phyloP scores from a whole-genome alignment of 2,797 vertebrate species.

The Anguilla obscura region DNA sequence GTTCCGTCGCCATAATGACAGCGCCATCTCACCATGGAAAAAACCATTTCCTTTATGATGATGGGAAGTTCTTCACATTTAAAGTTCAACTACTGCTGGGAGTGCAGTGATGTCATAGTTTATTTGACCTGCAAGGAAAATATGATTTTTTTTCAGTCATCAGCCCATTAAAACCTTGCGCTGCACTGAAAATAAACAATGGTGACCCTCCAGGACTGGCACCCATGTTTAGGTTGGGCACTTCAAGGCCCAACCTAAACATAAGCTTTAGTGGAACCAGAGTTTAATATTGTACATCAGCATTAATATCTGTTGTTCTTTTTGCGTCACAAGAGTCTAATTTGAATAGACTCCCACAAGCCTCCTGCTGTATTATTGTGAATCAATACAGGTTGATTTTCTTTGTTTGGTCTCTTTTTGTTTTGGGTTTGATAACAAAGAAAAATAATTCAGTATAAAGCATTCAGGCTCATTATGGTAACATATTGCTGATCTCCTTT shows the following conservation, averaged over 20 bases:
- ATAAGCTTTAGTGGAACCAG: neutral
- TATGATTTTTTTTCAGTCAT: neutral
- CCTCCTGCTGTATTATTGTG: neutral
- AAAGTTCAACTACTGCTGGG: neutral
- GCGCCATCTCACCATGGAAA: neutral
- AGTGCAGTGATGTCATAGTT: neutral
- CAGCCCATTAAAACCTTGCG: neutral
- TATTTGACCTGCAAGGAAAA: neutral
- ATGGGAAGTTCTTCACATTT: neutral
- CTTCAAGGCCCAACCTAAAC: neutral
- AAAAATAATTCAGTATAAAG: neutral
- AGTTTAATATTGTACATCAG: neutral
- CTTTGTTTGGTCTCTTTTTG: neutral
- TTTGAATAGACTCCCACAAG: neutral
- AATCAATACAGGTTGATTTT: neutral
- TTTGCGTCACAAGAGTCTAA: neutral
- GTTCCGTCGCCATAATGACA: constrained; percentile 20
- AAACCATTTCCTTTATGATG: neutral
- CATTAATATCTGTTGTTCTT: neutral
- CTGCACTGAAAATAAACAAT: neutral
- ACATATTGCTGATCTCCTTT: constrained; percentile 14
- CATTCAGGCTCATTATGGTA: neutral
- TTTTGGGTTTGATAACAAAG: neutral
- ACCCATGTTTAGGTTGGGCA: neutral
- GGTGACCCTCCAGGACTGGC: neutral